phyloP scores from a whole-genome alignment of 2,888 invertebrate species.

The Synanthedon vespiformis region DNA sequence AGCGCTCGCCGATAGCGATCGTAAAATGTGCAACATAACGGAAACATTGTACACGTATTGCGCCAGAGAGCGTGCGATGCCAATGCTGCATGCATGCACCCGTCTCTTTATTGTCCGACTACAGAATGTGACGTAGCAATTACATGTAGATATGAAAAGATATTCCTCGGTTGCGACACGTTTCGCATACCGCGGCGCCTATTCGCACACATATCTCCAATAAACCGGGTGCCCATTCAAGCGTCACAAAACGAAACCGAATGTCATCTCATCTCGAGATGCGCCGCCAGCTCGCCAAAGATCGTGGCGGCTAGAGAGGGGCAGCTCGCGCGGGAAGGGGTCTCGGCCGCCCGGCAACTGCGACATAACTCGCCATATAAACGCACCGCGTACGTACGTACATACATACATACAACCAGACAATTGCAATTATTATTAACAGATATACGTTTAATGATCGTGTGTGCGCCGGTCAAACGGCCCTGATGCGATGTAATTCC shows the following conservation, averaged over 20 bases:
- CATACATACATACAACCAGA: conserved; percentile 51
- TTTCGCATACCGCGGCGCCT: conserved; percentile 16
- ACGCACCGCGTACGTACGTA: conserved; percentile 56
- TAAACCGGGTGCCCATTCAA: conserved; percentile 42
- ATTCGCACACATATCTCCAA: conserved; percentile 29
- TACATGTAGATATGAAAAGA: conserved; percentile 10
- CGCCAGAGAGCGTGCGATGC: not conserved
- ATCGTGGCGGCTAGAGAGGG: conserved; percentile 22
- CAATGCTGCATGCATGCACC: conserved; percentile 1
- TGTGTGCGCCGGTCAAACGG: conserved; percentile 36
- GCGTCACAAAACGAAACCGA: conserved; percentile 51
- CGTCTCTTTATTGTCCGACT: not conserved
- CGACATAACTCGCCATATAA: conserved; percentile 47
- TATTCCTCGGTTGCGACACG: conserved; percentile 7
- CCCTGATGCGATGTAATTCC: conserved; percentile 30
- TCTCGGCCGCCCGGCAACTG: conserved; percentile 9
- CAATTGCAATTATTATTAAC: conserved; percentile 67
- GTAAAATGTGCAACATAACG: conserved; percentile 57
- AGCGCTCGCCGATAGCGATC: conserved; percentile 20
- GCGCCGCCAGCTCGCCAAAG: conserved; percentile 33
- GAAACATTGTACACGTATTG: conserved; percentile 23
- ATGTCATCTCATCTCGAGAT: conserved; percentile 56
- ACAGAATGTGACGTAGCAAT: conserved; percentile 5
- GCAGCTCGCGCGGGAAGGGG: conserved; percentile 6
- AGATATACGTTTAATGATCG: conserved; percentile 62